These are phyloP conservation scores for Drosophila seclusa DNA, from an alignment of 2,888 invertebrate genomes.

Conservation along the genomic window DNA sequence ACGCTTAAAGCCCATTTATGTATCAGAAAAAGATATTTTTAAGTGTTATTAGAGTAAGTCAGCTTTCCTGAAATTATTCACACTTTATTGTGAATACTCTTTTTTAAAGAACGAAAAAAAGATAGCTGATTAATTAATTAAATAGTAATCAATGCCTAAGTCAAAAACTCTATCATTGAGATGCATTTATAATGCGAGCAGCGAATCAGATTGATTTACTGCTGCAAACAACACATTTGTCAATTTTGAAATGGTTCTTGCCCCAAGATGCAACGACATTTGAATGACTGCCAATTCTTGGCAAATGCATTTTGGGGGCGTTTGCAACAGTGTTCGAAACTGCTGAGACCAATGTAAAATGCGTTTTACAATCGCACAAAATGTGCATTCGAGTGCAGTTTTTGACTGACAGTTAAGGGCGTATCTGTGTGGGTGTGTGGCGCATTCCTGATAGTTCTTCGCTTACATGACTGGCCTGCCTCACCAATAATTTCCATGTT, in stretches of 20 bases:
- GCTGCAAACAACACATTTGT: neutral
- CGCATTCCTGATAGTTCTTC: slow-evolving; percentile 37
- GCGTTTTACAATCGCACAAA: slow-evolving; percentile 53
- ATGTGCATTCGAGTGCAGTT: slow-evolving; percentile 68
- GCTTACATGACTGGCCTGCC: slow-evolving; percentile 58
- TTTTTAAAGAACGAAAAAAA: neutral
- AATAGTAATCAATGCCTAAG: neutral
- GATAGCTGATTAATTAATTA: neutral
- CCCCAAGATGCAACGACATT: slow-evolving; percentile 19
- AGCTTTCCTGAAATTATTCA: neutral
- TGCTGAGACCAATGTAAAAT: slow-evolving; percentile 52
- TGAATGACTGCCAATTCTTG: slow-evolving; percentile 31
- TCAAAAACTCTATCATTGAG: neutral
- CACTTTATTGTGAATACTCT: neutral
- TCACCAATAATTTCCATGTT: slow-evolving; percentile 66
- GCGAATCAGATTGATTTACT: neutral
- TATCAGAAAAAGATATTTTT: neutral
- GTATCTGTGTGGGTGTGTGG: slow-evolving; percentile 11
- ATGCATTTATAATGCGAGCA: neutral
- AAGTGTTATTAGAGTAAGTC: neutral
- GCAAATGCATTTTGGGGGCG: slow-evolving; percentile 28
- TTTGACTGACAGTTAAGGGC: slow-evolving; percentile 60
- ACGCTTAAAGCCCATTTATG: neutral
- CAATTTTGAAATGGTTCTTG: slow-evolving; percentile 6
- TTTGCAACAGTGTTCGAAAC: slow-evolving; percentile 43